A percentile compares a stretch with the other conserved stretches of the same genome.
These are phyloP conservation scores for Platalea minor DNA, from an alignment of 2,797 vertebrate genomes.

Conservation along the genomic window DNA sequence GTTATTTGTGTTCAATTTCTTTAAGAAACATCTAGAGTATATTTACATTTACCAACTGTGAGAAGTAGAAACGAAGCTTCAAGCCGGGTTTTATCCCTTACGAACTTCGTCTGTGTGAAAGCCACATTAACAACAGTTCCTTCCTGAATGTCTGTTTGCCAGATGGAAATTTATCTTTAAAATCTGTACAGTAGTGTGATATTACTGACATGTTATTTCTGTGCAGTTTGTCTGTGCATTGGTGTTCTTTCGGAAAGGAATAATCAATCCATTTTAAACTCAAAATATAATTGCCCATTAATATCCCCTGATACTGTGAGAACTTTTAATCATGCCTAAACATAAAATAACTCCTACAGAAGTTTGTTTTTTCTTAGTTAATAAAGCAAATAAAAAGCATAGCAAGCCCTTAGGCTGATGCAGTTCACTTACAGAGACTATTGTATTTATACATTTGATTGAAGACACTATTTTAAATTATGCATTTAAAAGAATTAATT, in stretches of 20 bases:
- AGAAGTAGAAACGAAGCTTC: slow-evolving; percentile 17
- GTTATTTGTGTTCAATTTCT: neutral
- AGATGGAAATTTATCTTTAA: slow-evolving; percentile 63
- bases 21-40: neutral
- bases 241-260: neutral
- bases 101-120: neutral
- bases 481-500: neutral
- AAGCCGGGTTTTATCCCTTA: neutral
- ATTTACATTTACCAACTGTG: neutral
- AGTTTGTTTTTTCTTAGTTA: neutral
- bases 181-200: slow-evolving; percentile 60
- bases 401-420: neutral
- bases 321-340: slow-evolving; percentile 8
- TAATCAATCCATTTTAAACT: slow-evolving; percentile 23
- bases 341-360: neutral
- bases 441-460: neutral
- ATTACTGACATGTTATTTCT: slow-evolving; percentile 58
- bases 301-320: neutral
- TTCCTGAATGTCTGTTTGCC: slow-evolving; percentile 60
- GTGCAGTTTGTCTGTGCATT: neutral
- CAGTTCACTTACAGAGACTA: neutral
- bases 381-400: slow-evolving; percentile 19
- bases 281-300: slow-evolving; percentile 1
- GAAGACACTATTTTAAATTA: neutral
- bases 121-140: slow-evolving; percentile 12